Percentiles rank a stretch among this genome's conserved stretches.
Evolutionary conservation across 2,888 invertebrate genomes (phyloP).

Genomic region (Lasioglossum morio): DNA sequence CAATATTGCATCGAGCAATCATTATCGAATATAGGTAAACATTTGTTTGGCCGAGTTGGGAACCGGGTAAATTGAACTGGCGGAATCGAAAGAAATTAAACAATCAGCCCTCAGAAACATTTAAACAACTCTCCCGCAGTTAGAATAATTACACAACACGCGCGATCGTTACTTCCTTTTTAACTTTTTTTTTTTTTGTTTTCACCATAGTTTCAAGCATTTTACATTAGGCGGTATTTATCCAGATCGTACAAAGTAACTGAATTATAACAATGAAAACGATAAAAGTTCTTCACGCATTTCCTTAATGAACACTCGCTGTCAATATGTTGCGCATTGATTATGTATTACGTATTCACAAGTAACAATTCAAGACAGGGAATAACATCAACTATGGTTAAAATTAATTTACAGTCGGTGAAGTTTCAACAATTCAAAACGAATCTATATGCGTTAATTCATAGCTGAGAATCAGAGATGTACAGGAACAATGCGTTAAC

Average conservation of each 20-base stretch:
- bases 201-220: constrained; percentile 6
- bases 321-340: constrained; percentile 21
- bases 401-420: constrained; percentile 44
- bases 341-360: constrained; percentile 14
- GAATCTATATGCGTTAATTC: constrained; percentile 37
- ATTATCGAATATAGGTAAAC: constrained; percentile 37
- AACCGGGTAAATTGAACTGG: background rate
- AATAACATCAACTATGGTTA: constrained; percentile 32
- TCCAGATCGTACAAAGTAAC: constrained; percentile 19
- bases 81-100: background rate
- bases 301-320: constrained; percentile 13
- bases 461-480: constrained; percentile 39
- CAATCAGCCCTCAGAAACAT: constrained; percentile 39
- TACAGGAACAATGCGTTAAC: constrained; percentile 26
- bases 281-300: constrained; percentile 22
- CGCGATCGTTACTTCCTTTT: constrained; percentile 15
- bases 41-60: constrained; percentile 11
- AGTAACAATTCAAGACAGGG: constrained; percentile 29
- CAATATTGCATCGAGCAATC: constrained; percentile 26
- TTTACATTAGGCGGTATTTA: constrained; percentile 21
- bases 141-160: constrained; percentile 31
- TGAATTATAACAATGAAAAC: constrained; percentile 23
- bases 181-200: constrained; percentile 11
- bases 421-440: constrained; percentile 41
- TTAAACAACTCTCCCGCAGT: constrained; percentile 26